Percentiles rank a stretch among this genome's conserved stretches.
Evolutionary conservation across 1,140 invertebrate genomes (phyloP).

Genomic region (Stenopsyche tienmushanensis): DNA sequence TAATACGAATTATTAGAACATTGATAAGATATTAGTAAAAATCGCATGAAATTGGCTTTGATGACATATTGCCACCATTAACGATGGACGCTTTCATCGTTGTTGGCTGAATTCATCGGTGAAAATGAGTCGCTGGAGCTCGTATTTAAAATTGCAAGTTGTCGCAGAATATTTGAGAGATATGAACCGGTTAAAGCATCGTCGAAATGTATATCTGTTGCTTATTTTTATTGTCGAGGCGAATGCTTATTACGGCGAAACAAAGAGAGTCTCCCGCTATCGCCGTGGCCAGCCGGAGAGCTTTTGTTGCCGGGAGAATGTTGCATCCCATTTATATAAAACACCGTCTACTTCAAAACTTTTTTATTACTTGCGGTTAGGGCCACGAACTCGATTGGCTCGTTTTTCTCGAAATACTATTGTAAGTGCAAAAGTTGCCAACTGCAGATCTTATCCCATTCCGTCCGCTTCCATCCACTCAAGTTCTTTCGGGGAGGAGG

Average conservation of each 20-base stretch:
- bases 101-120: not conserved
- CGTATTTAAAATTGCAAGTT: conserved; percentile 4
- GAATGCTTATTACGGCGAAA: conserved; percentile 20
- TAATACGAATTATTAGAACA: too few relatives aligned
- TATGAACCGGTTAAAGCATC: conserved; percentile 19
- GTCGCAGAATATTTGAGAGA: conserved; percentile 7
- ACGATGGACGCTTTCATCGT: too few relatives aligned
- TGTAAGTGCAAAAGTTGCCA: not conserved
- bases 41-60: too few relatives aligned
- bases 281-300: too few relatives aligned
- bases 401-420: not conserved
- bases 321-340: not conserved
- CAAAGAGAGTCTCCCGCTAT: conserved; percentile 3
- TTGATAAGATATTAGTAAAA: too few relatives aligned
- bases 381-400: not conserved
- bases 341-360: not conserved
- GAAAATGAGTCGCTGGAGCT: not conserved
- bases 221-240: conserved; percentile 16
- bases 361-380: not conserved
- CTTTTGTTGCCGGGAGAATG: too few relatives aligned
- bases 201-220: not conserved
- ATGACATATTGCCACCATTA: too few relatives aligned
- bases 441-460: not conserved
- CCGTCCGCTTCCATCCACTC: too few relatives aligned
- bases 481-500: too few relatives aligned